Base-by-base conservation (phyloP, 2,113 vertebrate species). In the Podarcis cretensis region DNA sequence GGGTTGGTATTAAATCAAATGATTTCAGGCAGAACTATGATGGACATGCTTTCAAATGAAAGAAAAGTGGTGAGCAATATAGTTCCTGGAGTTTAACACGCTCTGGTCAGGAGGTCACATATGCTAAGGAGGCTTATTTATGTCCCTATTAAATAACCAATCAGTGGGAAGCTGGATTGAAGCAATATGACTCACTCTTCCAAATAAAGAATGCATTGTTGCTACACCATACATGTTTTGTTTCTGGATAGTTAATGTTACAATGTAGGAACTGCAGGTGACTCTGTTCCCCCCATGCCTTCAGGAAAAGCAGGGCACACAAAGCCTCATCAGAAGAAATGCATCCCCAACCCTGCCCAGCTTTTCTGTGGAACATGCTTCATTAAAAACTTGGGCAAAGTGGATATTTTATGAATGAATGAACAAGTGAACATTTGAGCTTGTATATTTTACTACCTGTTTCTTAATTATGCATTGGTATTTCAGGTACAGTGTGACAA, bases 91-190 rank as follows among this genome's bases (percentile, higher is more conserved):
- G 97, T 96, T 96, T 96, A 96, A 96, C 96, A 96, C 96, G 87
- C 92, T 78, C 35, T 0, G 94, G 96, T 96, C 97, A 97, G 86
- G 87, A 96, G 96, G 96, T 97, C 97, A 97, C 96, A 97, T 94
- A 96, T 96, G 96, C 93, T 96, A 96, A 94, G 32, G 92, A 95
- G 95, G 94, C 93, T 96, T 96, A 95, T 97, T 97, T 97, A 96
- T 95, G 92, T 0, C 79, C 95, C 92, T 94, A 92, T 96, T 97
- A 96, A 95, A 94, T 83, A 89, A 94, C 89, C 92, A 93, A 87
- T 95, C 92, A 95, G 92, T 95, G 94, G 91, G 93, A 93, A 96
- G 92, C 71, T 96, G 90, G 93, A 94, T 80, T 92, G 92, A 96
- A 96, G 92, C 85, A 92, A 91, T 86, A 89, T 90, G 87, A 92